A percentile compares a stretch with the other conserved stretches of the same genome.
These are phyloP conservation scores for Microctenopoma steveboyesi DNA, from an alignment of 2,797 vertebrate genomes.

Conservation along the genomic window DNA sequence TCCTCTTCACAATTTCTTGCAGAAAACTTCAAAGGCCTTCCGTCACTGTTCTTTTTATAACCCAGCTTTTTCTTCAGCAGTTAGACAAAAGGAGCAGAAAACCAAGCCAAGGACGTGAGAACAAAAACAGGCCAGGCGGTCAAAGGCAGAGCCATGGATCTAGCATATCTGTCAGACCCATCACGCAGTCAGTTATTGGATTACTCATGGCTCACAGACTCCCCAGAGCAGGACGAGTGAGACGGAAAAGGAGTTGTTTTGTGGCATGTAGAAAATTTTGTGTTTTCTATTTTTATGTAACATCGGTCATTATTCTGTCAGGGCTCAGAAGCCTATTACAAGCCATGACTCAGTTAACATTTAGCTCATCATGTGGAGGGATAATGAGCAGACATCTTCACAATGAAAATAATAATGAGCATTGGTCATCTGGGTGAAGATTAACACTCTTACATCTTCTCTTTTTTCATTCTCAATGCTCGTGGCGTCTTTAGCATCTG, in stretches of 20 bases:
- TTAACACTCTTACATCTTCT: constrained; percentile 40
- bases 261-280: constrained; percentile 34
- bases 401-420: constrained; percentile 42
- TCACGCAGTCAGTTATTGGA: constrained; percentile 36
- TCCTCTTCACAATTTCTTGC: constrained; percentile 61
- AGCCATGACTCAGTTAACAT: constrained; percentile 54
- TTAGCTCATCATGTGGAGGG: constrained; percentile 29
- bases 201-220: constrained; percentile 34
- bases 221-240: constrained; percentile 31
- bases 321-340: constrained; percentile 44
- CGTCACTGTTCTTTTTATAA: constrained; percentile 74
- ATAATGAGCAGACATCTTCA: constrained; percentile 37
- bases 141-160: constrained; percentile 53
- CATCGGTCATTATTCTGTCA: constrained; percentile 40
- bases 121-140: constrained; percentile 67
- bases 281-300: constrained; percentile 53
- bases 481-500: constrained; percentile 16
- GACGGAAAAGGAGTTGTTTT: constrained; percentile 34
- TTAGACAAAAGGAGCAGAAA: constrained; percentile 70
- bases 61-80: constrained; percentile 52
- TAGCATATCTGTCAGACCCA: constrained; percentile 52
- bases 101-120: constrained; percentile 52
- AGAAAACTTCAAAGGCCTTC: constrained; percentile 75
- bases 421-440: constrained; percentile 43
- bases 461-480: constrained; percentile 34